phyloP scores from a whole-genome alignment of 2,888 invertebrate genomes.

The Yponomeuta plumbellus region DNA sequence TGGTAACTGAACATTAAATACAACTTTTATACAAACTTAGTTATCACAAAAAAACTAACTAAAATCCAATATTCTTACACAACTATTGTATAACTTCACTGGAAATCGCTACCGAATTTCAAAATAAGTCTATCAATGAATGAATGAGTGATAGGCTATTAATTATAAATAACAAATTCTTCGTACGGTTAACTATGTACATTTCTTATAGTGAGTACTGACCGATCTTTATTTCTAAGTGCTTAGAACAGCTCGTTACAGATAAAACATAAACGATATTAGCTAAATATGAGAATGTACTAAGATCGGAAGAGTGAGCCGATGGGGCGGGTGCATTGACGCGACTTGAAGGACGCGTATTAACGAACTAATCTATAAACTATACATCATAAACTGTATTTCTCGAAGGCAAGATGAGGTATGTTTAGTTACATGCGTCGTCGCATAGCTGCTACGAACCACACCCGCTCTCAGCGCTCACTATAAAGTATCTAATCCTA shows the following conservation, averaged over 20 bases:
- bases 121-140: conserved; percentile 68
- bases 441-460: conserved; percentile 23
- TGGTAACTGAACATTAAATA: conserved; percentile 71
- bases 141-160: conserved; percentile 67
- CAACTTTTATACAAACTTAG: conserved; percentile 60
- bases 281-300: conserved; percentile 24
- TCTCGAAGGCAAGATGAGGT: conserved; percentile 51
- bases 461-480: conserved; percentile 42
- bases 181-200: conserved; percentile 62
- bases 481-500: conserved; percentile 38
- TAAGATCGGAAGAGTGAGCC: not conserved
- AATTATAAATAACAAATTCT: conserved; percentile 66
- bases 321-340: conserved; percentile 22
- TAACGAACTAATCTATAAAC: conserved; percentile 4
- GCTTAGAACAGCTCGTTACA: conserved; percentile 49
- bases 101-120: conserved; percentile 58
- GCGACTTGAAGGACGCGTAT: conserved; percentile 19
- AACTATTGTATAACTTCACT: conserved; percentile 47
- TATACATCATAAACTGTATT: conserved; percentile 12
- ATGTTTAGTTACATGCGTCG: conserved; percentile 24
- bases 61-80: conserved; percentile 36
- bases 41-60: conserved; percentile 49
- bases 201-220: conserved; percentile 47
- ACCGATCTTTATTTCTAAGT: conserved; percentile 53
- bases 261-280: conserved; percentile 43